Evolutionary conservation across 2,888 invertebrate species (phyloP).

Genomic region (Trichacis sp.): DNA sequence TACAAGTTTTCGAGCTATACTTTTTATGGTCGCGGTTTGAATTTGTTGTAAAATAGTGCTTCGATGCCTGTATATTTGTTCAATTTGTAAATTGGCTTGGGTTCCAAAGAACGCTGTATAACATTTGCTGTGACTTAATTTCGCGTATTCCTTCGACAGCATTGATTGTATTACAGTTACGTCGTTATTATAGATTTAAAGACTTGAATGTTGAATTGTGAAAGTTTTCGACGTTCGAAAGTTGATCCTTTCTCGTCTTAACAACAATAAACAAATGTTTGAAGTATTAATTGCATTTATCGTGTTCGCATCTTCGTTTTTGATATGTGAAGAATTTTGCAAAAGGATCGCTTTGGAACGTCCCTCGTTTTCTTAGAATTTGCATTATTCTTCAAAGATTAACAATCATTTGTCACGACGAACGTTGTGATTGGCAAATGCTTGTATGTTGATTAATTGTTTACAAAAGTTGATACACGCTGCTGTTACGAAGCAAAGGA

Average conservation of each 20-base stretch:
- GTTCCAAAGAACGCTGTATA: too few species aligned
- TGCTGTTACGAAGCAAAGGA: constrained; percentile 52
- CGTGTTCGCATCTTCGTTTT: constrained; percentile 9
- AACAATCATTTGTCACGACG: too few species aligned
- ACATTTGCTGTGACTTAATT: background rate
- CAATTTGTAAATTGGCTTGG: too few species aligned
- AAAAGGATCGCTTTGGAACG: constrained; percentile 2
- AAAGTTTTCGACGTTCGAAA: background rate
- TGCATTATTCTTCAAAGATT: background rate
- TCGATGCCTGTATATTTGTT: background rate
- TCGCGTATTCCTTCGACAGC: background rate
- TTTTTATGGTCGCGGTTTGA: background rate
- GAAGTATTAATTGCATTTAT: constrained; percentile 8
- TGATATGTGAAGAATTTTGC: constrained; percentile 12
- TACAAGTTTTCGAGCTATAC: too few species aligned
- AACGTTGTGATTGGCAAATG: background rate
- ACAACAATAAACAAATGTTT: background rate
- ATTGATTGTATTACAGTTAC: background rate
- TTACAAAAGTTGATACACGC: constrained; percentile 48
- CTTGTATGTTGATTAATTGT: constrained; percentile 55
- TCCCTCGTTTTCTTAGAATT: constrained; percentile 7
- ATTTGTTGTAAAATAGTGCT: background rate
- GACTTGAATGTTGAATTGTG: constrained; percentile 3
- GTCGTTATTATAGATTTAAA: too few species aligned
- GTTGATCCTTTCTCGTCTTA: background rate